Base-by-base conservation (phyloP, 1,140 invertebrate species). In the Eriocheir sinensis region DNA sequence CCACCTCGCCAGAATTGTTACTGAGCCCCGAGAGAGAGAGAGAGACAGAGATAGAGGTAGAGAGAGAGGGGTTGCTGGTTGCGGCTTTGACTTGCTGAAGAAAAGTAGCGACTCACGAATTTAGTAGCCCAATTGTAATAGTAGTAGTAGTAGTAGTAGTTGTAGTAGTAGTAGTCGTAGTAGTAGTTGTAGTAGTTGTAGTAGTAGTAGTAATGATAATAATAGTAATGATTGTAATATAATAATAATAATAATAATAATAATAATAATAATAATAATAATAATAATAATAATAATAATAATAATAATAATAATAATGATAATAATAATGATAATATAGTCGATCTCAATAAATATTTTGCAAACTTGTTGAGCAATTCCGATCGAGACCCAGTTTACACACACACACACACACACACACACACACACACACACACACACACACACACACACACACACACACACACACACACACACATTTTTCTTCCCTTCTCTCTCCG, bases 361-460 rank as follows among this genome's bases (percentile, higher is more conserved):
- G 4, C 44, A 48, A 6, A 53, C 48, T 53, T 17, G 12, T 53
- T n/a, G 9, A 53, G 48, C 1, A 9, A 53, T 21, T 17, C 9
- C 21, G 12, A 53, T 21, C 48, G 12, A 53, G 12, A 21, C 48
- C 21, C 12, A 53, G 12, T 21, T 17, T 53, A 53, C 12, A 53
- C 48, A 53, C 48, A 53, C 48, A n/a, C 60, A 3, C 60, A 72
- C 60, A n/a, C 60, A 21, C 27, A 72, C 60, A 12, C 21, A 72
- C 60, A n/a, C 60, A 72, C 60, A 72, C 60, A 72, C 60, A 72
- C 60, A 72, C 60, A 72, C 60, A 72, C 60, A 72, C 60, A 72
- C 60, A 72, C 60, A 72, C 60, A 72, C 60, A 72, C 60, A 72
- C 60, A 72, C 60, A 72, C 60, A 72, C 60, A 72, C 60, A 72